Conservation (phyloP, 2,113 vertebrate genomes). For the Brachionichthys hirsutus region DNA sequence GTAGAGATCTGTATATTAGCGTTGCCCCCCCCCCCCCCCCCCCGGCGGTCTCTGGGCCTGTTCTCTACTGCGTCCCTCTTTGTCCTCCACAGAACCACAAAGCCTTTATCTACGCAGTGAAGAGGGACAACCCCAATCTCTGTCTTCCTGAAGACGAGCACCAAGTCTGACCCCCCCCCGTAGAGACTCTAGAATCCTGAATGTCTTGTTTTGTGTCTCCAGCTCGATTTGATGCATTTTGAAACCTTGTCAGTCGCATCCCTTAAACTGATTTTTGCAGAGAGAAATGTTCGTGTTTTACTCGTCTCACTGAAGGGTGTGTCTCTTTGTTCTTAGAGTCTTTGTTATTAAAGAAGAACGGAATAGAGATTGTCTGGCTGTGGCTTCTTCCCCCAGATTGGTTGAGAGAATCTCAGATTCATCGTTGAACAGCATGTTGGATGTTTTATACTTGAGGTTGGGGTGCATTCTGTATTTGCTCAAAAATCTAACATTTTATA, state of each 20-base stretch:
- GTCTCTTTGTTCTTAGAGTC: conserved; percentile 62
- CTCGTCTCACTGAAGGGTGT: conserved; percentile 45
- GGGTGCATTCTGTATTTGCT: no score
- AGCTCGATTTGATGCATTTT: conserved; percentile 55
- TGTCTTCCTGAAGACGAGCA: no score
- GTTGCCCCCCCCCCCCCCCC: conserved; percentile 8
- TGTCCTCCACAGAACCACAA: conserved; percentile 46
- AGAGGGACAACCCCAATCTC: conserved; percentile 29
- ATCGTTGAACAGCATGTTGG: no score
- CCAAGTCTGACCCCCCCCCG: conserved; percentile 40
- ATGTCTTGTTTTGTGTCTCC: conserved; percentile 56
- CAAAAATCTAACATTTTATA: no score
- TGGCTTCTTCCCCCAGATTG: neutral
- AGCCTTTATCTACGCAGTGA: conserved; percentile 62
- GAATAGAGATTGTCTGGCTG: neutral
- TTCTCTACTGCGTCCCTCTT: conserved; percentile 52
- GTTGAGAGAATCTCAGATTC: no score
- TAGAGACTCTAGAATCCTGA: conserved; percentile 62
- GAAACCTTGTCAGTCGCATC: conserved; percentile 31
- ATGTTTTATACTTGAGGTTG: no score
- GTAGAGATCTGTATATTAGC: conserved; percentile 39
- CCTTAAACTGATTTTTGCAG: conserved; percentile 46
- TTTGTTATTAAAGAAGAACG: conserved; percentile 72
- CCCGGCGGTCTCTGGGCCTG: conserved; percentile 20
- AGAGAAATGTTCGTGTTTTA: conserved; percentile 54